Percentiles rank a stretch among this genome's conserved stretches.
Evolutionary conservation across 2,797 vertebrate species (phyloP).

Genomic region (Meriones psammophilus): DNA sequence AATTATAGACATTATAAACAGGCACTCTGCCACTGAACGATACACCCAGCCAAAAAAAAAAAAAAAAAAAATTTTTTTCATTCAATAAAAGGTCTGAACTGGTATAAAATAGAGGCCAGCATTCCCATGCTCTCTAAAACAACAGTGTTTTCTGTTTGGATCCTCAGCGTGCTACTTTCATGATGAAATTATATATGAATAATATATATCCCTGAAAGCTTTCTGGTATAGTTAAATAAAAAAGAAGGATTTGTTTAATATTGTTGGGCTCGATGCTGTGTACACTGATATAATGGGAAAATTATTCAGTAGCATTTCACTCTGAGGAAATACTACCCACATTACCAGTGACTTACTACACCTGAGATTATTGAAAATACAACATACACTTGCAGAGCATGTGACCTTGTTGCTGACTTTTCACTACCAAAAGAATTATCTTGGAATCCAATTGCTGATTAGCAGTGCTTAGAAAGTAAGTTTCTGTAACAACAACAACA

Average conservation of each 20-base stretch:
- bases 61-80: constrained; percentile 11
- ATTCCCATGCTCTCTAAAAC: constrained; percentile 20
- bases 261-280: constrained; percentile 63
- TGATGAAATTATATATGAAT: constrained; percentile 69
- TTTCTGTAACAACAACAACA: constrained; percentile 1
- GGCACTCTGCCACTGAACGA: not conserved
- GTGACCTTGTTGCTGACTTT: constrained; percentile 53
- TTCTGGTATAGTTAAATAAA: constrained; percentile 78
- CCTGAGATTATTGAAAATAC: constrained; percentile 27
- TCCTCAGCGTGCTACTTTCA: not conserved
- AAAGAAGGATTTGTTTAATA: constrained; percentile 74
- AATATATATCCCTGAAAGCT: constrained; percentile 70
- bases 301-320: constrained; percentile 74
- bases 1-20: not conserved
- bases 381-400: not conserved
- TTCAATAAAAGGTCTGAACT: constrained; percentile 17
- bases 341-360: constrained; percentile 30
- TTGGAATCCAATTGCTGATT: constrained; percentile 40
- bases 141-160: constrained; percentile 37
- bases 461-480: constrained; percentile 44
- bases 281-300: constrained; percentile 60
- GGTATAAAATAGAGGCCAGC: constrained; percentile 34
- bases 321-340: constrained; percentile 63
- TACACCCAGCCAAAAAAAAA: not conserved
- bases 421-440: constrained; percentile 20